Evolutionary conservation across 2,888 invertebrate genomes (phyloP), one percentile per base, ranked within the genome.

Genomic region (Chrysopilus asiliformis): DNA sequence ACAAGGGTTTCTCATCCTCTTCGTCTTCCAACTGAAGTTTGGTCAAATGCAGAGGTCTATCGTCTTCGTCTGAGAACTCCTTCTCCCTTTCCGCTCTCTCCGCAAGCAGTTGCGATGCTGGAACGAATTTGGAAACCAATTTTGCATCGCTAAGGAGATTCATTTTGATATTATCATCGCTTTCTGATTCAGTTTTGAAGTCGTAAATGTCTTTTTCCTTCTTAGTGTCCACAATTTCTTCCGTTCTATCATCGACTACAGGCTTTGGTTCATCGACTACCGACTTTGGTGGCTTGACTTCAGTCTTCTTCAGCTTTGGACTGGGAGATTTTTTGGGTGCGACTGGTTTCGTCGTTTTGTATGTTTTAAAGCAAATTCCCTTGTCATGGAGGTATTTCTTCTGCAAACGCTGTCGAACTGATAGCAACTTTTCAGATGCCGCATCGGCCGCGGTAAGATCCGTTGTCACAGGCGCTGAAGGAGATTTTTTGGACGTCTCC

Each of bases 91-190:
- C 22, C 10, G 10, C 10, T 14, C 20, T 31, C 3, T 17, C 27
- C 24, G n/a, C n/a, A n/a, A n/a, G n/a, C n/a, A n/a, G n/a, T n/a
- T n/a, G n/a, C n/a, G n/a, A n/a, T n/a, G n/a, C n/a, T n/a, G n/a
- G n/a, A n/a, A n/a, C n/a, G n/a, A 32, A 22, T 33, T 38, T 38
- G 7, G 31, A 31, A 6, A 37, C 19, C 31, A 43, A 14, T 8
- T 37, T 30, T 6, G 32, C 28, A 16, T 37, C 35, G 3, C 53
- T 49, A 0, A 62, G 57, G 40, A 61, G 43, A 33, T 59, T 59
- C 60, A 61, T 61, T 46, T 58, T 60, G 10, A 61, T 60, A 4
- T 58, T 59, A 13, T 59, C 59, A 31, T 61, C 60, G 38, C 58
- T 59, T 34, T 61, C 61, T 0, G 62, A 61, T 1, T 62, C 62